Evolutionary conservation across 2,888 invertebrate genomes (phyloP).

Genomic region (Hipparchia semele): DNA sequence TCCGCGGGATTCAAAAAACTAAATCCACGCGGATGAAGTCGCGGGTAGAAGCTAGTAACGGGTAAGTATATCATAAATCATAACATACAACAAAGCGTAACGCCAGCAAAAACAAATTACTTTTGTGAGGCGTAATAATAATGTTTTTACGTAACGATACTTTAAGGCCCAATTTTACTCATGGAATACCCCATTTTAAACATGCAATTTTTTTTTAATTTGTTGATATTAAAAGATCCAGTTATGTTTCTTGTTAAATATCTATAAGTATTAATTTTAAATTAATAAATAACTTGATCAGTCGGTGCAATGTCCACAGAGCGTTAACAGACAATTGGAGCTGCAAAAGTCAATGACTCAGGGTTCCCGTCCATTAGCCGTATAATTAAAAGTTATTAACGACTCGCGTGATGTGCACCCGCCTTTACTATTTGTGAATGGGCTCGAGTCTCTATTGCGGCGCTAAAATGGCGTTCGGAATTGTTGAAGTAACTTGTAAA

Average conservation of each 20-base stretch:
- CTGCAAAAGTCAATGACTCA: slow-evolving; percentile 39
- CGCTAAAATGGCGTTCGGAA: slow-evolving; percentile 45
- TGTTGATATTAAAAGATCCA: too few species aligned
- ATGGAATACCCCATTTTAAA: too few species aligned
- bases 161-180: not conserved
- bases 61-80: too few species aligned
- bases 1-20: too few species aligned
- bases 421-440: slow-evolving; percentile 49
- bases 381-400: slow-evolving; percentile 59
- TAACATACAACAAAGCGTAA: slow-evolving; percentile 3
- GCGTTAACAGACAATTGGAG: slow-evolving; percentile 12
- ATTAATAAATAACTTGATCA: not conserved
- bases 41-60: too few species aligned
- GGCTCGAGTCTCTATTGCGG: slow-evolving; percentile 31
- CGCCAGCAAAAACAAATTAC: not conserved
- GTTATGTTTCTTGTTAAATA: too few species aligned
- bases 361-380: slow-evolving; percentile 48
- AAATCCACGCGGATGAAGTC: too few species aligned
- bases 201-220: too few species aligned
- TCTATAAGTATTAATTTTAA: too few species aligned
- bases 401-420: slow-evolving; percentile 46
- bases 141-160: not conserved
- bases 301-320: not conserved
- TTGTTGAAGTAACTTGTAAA: slow-evolving; percentile 1
- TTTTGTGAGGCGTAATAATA: not conserved